These are phyloP conservation scores for Drosophila kikkawai DNA, from an alignment of 1,140 invertebrate species.

Conservation along the genomic window DNA sequence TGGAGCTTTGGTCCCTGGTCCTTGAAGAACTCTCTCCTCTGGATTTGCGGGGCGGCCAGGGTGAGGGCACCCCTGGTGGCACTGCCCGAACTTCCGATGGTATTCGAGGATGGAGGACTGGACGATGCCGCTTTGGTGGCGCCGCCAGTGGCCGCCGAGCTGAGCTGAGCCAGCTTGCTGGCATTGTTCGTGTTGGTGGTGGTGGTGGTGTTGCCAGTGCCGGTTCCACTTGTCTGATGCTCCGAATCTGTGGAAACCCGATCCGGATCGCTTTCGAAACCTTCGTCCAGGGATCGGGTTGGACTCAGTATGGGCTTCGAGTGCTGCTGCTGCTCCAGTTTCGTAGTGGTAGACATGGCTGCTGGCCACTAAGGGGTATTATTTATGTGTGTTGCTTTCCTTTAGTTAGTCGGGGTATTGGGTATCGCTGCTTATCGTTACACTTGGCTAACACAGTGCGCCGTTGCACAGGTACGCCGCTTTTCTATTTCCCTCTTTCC, in stretches of 20 bases:
- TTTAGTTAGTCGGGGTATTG: slow-evolving; percentile 41
- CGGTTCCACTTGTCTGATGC: slow-evolving; percentile 84
- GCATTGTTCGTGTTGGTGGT: slow-evolving; percentile 65
- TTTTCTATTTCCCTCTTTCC: slow-evolving; percentile 59
- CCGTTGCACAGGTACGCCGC: slow-evolving; percentile 56
- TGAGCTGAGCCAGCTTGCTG: slow-evolving; percentile 80
- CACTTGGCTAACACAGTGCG: slow-evolving; percentile 50
- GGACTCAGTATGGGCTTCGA: slow-evolving; percentile 85
- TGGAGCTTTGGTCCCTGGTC: slow-evolving; percentile 48
- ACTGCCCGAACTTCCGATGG: slow-evolving; percentile 15
- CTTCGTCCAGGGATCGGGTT: slow-evolving; percentile 85
- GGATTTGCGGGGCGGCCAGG: slow-evolving; percentile 65
- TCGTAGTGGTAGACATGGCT: slow-evolving; percentile 71
- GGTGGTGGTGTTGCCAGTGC: slow-evolving; percentile 30
- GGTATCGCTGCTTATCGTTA: slow-evolving; percentile 61
- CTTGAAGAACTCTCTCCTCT: slow-evolving; percentile 71
- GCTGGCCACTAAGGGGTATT: slow-evolving; percentile 48
- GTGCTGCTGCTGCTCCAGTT: slow-evolving; percentile 83
- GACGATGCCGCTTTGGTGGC: slow-evolving; percentile 50
- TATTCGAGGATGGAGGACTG: not conserved
- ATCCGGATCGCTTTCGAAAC: slow-evolving; percentile 85
- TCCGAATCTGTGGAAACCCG: slow-evolving; percentile 85
- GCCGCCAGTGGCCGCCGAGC: slow-evolving; percentile 80
- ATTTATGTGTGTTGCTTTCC: slow-evolving; percentile 28
- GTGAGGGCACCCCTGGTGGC: slow-evolving; percentile 47